Conservation (phyloP, 2,888 invertebrate species). For the Sminthurinus aureus region DNA sequence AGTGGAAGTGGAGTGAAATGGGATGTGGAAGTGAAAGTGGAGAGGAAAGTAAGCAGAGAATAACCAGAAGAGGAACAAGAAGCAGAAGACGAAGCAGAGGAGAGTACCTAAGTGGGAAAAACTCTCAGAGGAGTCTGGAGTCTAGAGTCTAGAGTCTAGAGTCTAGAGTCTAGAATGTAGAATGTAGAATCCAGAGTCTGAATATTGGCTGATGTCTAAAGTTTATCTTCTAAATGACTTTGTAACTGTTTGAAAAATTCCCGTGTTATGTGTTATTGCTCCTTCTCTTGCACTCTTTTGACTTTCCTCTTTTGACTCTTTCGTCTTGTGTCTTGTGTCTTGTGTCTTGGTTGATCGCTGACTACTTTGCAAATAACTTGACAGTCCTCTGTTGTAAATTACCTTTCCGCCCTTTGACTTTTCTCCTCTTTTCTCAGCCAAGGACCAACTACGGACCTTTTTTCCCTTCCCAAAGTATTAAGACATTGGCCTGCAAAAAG, state of each 20-base stretch:
- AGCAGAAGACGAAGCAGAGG: no score
- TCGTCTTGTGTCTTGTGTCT: not conserved
- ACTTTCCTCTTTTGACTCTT: not conserved
- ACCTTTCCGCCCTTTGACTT: constrained; percentile 6
- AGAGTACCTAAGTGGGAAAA: not conserved
- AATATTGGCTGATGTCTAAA: not conserved
- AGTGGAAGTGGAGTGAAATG: no score
- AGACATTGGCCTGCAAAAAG: not conserved
- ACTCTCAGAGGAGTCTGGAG: not conserved
- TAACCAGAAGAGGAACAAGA: no score
- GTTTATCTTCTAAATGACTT: constrained; percentile 32
- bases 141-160: not conserved
- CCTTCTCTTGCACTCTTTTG: not conserved
- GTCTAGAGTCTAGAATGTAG: not conserved
- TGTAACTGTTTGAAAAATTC: constrained; percentile 14
- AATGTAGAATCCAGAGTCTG: not conserved
- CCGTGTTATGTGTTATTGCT: constrained; percentile 2
- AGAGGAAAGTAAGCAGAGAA: no score
- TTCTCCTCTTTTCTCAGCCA: not conserved
- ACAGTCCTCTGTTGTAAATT: constrained; percentile 19
- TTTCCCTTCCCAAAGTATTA: not conserved
- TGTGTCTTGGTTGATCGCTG: no score
- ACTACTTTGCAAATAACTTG: constrained; percentile 19
- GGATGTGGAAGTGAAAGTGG: no score
- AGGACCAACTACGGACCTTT: not conserved